phyloP scores from a whole-genome alignment of 2,797 vertebrate species.

The Chelon labrosus region DNA sequence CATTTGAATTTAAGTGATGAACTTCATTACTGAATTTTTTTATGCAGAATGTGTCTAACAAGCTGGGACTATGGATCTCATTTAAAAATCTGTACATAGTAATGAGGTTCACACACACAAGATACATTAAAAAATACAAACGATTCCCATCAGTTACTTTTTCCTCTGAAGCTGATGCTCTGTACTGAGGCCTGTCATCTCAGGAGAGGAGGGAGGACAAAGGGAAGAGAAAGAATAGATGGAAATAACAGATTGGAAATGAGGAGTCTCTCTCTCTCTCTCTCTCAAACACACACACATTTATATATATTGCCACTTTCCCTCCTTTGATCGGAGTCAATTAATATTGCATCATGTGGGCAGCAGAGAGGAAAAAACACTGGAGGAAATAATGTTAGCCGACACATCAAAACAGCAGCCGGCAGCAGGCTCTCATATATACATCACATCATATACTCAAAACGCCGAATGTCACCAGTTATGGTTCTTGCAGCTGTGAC shows the following conservation, averaged over 20 bases:
- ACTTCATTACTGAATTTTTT: too few species aligned
- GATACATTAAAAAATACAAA: conserved; percentile 3
- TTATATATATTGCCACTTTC: neutral
- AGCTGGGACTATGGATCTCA: too few species aligned
- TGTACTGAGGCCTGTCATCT: conserved; percentile 1
- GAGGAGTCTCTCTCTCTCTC: neutral
- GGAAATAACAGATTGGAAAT: conserved; percentile 26
- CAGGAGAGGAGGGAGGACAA: conserved; percentile 7
- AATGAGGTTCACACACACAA: neutral
- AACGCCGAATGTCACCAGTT: too few species aligned
- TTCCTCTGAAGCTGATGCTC: neutral
- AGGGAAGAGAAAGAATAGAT: conserved; percentile 1
- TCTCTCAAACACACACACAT: conserved; percentile 12
- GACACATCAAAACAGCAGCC: too few species aligned
- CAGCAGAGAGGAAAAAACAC: conserved; percentile 43
- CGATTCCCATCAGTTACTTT: neutral
- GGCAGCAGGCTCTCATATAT: too few species aligned
- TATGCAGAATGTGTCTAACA: too few species aligned
- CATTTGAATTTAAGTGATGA: too few species aligned
- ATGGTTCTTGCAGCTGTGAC: too few species aligned
- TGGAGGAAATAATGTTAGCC: conserved; percentile 8
- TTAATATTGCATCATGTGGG: conserved; percentile 61
- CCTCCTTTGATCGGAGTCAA: conserved; percentile 35
- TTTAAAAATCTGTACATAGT: too few species aligned
- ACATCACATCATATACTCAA: too few species aligned